Percentiles rank a stretch among this genome's conserved stretches.
Evolutionary conservation across 2,113 vertebrate species (phyloP).

Genomic region (Brachyhypopomus gauderio): DNA sequence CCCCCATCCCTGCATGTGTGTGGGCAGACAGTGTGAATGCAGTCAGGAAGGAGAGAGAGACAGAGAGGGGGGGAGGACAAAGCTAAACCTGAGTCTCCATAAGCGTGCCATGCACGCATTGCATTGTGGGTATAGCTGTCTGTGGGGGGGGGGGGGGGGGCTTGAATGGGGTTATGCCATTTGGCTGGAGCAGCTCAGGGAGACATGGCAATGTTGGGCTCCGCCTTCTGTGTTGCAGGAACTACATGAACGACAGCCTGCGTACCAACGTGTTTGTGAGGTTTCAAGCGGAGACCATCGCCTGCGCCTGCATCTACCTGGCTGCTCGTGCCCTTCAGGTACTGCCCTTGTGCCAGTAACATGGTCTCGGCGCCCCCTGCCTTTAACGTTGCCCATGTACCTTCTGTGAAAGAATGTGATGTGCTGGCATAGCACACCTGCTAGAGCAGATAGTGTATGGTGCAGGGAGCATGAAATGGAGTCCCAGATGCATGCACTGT

Average conservation of each 20-base stretch:
- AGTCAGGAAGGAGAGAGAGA: conserved; percentile 48
- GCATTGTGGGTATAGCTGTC: conserved; percentile 23
- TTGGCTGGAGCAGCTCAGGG: conserved; percentile 14
- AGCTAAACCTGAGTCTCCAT: conserved; percentile 92
- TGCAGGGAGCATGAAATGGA: too few species aligned
- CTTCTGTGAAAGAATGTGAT: too few species aligned
- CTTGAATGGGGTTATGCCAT: neutral
- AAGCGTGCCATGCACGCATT: conserved; percentile 43
- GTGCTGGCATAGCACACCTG: too few species aligned
- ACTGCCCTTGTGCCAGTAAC: neutral
- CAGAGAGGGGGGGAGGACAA: conserved; percentile 84
- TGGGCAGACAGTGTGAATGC: conserved; percentile 39
- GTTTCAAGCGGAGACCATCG: conserved; percentile 96
- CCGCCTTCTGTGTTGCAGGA: conserved; percentile 78
- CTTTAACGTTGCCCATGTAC: neutral
- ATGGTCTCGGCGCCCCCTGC: neutral
- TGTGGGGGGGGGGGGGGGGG: neutral
- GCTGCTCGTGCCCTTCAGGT: conserved; percentile 96
- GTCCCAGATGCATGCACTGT: too few species aligned
- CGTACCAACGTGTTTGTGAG: conserved; percentile 96
- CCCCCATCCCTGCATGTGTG: conserved; percentile 56
- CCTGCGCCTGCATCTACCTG: conserved; percentile 97
- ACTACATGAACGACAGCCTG: conserved; percentile 98
- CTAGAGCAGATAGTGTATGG: too few species aligned
- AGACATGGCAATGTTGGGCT: conserved; percentile 60